Evolutionary conservation across 2,797 vertebrate genomes (phyloP), one percentile per base, ranked within the genome.

Genomic region (Spea hammondii): DNA sequence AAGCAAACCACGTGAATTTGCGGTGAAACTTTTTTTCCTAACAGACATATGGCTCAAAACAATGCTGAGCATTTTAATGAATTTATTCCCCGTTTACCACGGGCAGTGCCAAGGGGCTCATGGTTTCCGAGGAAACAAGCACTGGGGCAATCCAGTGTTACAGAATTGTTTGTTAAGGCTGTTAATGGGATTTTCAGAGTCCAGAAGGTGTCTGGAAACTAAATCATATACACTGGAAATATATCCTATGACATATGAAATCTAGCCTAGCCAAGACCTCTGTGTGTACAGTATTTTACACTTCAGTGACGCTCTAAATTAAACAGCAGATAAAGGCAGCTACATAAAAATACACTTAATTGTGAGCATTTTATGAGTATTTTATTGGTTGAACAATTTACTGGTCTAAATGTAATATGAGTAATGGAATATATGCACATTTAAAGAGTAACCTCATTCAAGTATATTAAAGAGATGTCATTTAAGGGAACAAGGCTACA

Each of bases 121-220:
- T 82, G 75, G 75, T 82, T 82, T 77, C 75, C 65, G 75, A 73
- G 75, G 70, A 77, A 82, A 77, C 75, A 82, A 74, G 79, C 79
- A 82, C 70, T 82, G 79, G 79, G 79, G 79, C 75, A 77, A 82
- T 70, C 70, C 75, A 82, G 65, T 82, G 79, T 82, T 82, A 74
- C 75, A 82, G 75, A 82, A 77, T 82, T 82, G 74, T 82, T 81
- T 82, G 75, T 82, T 82, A 77, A 77, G 75, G 65, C 79, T 77
- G 79, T 77, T 77, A 77, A 82, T 82, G 65, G 75, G 79, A 82
- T 77, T 82, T 32, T 82, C 65, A 77, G 70, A 82, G 79, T 82
- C 79, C 75, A 82, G 79, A 82, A 80, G 79, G 79, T 82, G 75
- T 77, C 79, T 77, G 65, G 75, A 75, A 82, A 82, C 74, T 70